Evolutionary conservation across 2,113 vertebrate species (phyloP).

Genomic region (Platysternon megacephalum): DNA sequence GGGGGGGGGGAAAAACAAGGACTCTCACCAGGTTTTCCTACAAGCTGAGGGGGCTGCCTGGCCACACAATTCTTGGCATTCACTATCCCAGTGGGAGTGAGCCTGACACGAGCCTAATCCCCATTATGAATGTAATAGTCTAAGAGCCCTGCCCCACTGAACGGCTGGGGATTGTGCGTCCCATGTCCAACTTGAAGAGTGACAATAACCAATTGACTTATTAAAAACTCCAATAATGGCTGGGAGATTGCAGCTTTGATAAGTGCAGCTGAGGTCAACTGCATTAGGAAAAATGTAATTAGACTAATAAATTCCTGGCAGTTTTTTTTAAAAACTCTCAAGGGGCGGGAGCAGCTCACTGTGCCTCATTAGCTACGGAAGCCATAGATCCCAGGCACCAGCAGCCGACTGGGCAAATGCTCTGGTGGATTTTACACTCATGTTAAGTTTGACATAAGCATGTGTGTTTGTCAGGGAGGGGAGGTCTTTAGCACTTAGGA

Average conservation of each 20-base stretch:
- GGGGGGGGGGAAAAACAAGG: fast-evolving
- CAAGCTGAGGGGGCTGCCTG: fast-evolving
- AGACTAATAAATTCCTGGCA: constrained; percentile 69
- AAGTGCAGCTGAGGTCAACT: constrained; percentile 48
- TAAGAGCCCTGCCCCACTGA: background rate
- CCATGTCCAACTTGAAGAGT: background rate
- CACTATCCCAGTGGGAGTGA: background rate
- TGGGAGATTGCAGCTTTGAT: constrained; percentile 54
- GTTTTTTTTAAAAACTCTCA: background rate
- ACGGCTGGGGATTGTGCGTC: background rate
- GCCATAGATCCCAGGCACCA: fast-evolving
- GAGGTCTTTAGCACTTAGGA: background rate
- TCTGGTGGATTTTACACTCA: background rate
- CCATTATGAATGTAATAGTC: constrained; percentile 55
- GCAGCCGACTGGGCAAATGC: background rate
- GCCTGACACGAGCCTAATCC: background rate
- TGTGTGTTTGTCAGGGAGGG: background rate
- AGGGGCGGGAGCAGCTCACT: background rate
- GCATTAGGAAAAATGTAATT: constrained; percentile 74
- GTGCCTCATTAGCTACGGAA: background rate
- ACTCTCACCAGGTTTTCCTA: background rate
- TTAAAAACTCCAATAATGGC: constrained; percentile 51
- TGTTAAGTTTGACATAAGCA: background rate
- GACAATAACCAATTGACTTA: constrained; percentile 53
- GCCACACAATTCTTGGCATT: background rate